Evolutionary conservation across 2,113 vertebrate species (phyloP), one percentile per base, ranked within the genome.

Genomic region (Halichoerus grypus): DNA sequence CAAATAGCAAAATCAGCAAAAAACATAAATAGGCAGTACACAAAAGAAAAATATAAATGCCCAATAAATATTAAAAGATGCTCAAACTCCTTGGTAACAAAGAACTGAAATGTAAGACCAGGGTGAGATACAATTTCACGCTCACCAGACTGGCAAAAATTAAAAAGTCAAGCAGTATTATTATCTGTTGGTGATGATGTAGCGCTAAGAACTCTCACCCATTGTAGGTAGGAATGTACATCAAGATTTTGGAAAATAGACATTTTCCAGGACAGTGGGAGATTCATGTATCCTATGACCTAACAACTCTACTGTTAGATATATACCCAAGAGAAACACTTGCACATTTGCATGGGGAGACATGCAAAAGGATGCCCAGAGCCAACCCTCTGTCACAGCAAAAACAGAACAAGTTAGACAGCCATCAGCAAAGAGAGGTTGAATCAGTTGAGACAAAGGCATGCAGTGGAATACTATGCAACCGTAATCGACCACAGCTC

Each of bases 1-100:
- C 84, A 86, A 95, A n/a, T 69, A 69, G 7, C 69, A 96, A 97
- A 83, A n/a, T 22, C 67, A 22, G 31, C 36, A 82, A 84, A 85
- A 84, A 36, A 21, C 8, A 72, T 31, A 10, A 86, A 63, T 67
- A 89, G 33, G 8, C 10, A 97, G 49, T 82, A 91, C 55, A 61
- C 36, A 59, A 36, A 74, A 88, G 51, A 92, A 93, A 81, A 65
- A 39, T 31, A 55, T 63, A 36, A 94, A 46, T 67, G 51, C 5
- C 33, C 67, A 81, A 88, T 85, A 84, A 81, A 77, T 67, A 86
- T 55, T 72, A 53, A 77, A 77, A 88, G 59, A 88, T 77, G 8
- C 4, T 88, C 42, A 79, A 31, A 57, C 10, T 93, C 69, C 55
- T 33, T 46, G 22, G 4, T 53, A 21, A 71, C 39, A 90, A 67